Evolutionary conservation across 2,888 invertebrate genomes (phyloP).

Genomic region (Nymphalis c-album): DNA sequence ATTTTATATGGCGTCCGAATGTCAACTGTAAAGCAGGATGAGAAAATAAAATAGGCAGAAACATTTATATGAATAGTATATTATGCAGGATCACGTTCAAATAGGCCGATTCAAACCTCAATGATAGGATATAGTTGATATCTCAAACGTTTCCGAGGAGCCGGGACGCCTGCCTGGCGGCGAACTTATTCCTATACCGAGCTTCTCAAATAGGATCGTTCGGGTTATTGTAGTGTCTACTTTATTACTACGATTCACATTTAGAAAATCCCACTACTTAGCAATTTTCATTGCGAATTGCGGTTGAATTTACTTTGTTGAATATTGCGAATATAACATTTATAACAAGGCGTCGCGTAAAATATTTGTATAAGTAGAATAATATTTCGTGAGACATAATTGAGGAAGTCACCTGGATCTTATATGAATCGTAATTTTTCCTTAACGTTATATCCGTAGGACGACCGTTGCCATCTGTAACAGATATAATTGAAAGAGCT

Average conservation of each 20-base stretch:
- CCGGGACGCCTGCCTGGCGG: conserved; percentile 26
- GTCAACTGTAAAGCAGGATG: neutral
- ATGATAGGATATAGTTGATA: conserved; percentile 30
- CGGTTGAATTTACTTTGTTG: conserved; percentile 1
- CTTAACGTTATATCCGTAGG: conserved; percentile 23
- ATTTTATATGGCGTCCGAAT: neutral
- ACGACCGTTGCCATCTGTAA: conserved; percentile 19
- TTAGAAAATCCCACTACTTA: conserved; percentile 23
- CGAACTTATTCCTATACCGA: conserved; percentile 19
- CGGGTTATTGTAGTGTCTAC: conserved; percentile 24
- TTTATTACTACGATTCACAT: conserved; percentile 24
- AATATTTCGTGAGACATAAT: neutral
- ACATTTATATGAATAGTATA: conserved; percentile 37
- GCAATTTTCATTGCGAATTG: conserved; percentile 14
- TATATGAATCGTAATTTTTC: conserved; percentile 20
- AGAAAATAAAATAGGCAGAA: conserved; percentile 15
- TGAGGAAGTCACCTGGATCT: conserved; percentile 10
- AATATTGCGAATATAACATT: conserved; percentile 1
- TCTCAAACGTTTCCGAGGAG: conserved; percentile 9
- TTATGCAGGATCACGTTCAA: conserved; percentile 41
- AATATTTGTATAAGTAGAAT: neutral
- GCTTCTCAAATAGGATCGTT: conserved; percentile 20
- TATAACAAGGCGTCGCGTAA: neutral
- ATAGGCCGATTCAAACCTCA: conserved; percentile 33
- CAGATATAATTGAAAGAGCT: conserved; percentile 19